Conservation (phyloP, 2,113 vertebrate genomes). For the Podarcis raffonei region DNA sequence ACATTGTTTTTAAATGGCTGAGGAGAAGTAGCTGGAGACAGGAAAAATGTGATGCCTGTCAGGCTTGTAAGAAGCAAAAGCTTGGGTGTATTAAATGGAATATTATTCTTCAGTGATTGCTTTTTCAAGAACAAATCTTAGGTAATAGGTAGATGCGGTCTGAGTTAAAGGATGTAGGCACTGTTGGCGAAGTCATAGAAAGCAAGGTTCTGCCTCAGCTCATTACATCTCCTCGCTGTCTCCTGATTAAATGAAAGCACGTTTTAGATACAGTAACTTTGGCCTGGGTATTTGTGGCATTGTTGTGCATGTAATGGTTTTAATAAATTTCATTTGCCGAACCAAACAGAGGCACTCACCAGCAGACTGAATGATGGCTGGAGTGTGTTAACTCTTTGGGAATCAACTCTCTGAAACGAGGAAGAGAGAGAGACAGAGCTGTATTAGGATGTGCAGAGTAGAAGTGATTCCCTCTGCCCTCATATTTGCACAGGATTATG, state of each 20-base stretch:
- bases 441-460: not conserved
- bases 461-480: not conserved
- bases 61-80: constrained; percentile 10
- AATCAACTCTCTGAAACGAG: constrained; percentile 5
- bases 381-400: constrained; percentile 61
- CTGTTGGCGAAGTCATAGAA: constrained; percentile 47
- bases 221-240: constrained; percentile 63
- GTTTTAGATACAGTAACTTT: constrained; percentile 70
- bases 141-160: constrained; percentile 28
- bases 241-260: constrained; percentile 75
- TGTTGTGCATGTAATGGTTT: constrained; percentile 68
- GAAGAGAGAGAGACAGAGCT: not conserved
- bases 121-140: constrained; percentile 27
- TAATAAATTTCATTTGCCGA: constrained; percentile 75
- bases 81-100: constrained; percentile 28
- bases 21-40: constrained; percentile 26
- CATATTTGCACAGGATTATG: not conserved
- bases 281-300: constrained; percentile 69
- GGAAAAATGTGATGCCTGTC: constrained; percentile 31
- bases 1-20: constrained; percentile 2
- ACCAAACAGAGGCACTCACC: constrained; percentile 65
- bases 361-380: constrained; percentile 36
- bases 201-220: constrained; percentile 50
- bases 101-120: not conserved
- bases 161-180: constrained; percentile 44